Conservation (phyloP, 1,140 invertebrate genomes). For the Penaeus chinensis region DNA sequence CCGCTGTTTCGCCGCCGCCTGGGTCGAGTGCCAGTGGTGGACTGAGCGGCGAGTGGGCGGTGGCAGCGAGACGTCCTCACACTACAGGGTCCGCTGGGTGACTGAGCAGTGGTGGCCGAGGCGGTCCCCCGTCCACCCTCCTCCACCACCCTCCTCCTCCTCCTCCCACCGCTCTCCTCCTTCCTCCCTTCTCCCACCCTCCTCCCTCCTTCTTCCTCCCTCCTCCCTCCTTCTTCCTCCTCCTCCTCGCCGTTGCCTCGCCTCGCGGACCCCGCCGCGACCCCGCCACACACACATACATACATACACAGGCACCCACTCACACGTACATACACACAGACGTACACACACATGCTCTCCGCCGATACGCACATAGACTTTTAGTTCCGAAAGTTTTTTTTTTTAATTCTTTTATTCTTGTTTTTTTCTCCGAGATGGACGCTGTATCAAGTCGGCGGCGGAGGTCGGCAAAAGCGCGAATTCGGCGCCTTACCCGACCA, state of each 20-base stretch:
- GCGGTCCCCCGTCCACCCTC: conserved; percentile 36
- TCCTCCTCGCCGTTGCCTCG: conserved; percentile 7
- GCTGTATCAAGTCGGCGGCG: background rate
- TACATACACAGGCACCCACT: conserved; percentile 35
- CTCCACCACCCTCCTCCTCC: background rate
- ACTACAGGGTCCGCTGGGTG: conserved; percentile 57
- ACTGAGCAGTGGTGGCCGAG: conserved; percentile 51
- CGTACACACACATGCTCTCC: conserved; percentile 28
- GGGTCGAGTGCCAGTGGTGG: conserved; percentile 56
- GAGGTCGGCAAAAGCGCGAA: no score
- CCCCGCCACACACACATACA: conserved; percentile 24
- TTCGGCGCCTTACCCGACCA: no score
- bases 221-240: no score
- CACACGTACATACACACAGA: conserved; percentile 28
- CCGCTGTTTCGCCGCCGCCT: conserved; percentile 56
- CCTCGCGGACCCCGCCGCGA: conserved; percentile 37
- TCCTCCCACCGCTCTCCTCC: background rate
- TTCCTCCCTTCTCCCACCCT: no score
- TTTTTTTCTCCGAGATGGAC: background rate
- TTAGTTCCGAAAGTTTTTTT: no score
- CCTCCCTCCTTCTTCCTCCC: no score
- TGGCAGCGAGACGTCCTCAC: conserved; percentile 33
- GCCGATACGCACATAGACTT: conserved; percentile 20
- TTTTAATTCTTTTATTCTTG: background rate
- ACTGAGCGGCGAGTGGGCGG: conserved; percentile 55